Evolutionary conservation across 2,888 invertebrate species (phyloP), one percentile per base, ranked within the genome.

Genomic region (Sisyra nigra): DNA sequence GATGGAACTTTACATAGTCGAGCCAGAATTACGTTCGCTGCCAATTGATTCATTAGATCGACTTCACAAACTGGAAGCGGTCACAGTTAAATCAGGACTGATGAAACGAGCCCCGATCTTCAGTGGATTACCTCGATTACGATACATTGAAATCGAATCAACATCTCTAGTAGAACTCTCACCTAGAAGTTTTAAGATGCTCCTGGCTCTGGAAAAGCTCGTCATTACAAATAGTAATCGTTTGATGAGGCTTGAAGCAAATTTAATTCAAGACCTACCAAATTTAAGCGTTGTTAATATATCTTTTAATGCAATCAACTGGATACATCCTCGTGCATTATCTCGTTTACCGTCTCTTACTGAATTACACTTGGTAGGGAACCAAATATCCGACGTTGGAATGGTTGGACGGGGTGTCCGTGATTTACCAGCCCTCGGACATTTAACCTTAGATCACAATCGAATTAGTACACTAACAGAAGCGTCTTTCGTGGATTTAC

Each of bases 1-100:
- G 29, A 74, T 87, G 50, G 89, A 89, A 64, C 70, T 89, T 44
- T 89, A 80, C 54, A 71, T 89, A 24, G 88, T 88, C 2, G 89
- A 89, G 61, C 83, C 85, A 11, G 80, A 82, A 49, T 59, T 89
- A 40, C 72, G 82, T 47, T 84, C 76, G 51, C 66, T 88, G 40
- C 87, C 88, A 0, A 70, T 78, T 2, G 87, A 87, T 58, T 82
- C 84, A 51, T 62, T 89, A 38, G 71, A 75, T 48, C 78, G 79
- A 53, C 64, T 87, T 52, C 73, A 75, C 51, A 76, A 78, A 49
- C 66, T 88, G 42, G 81, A 88, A 67, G 89, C 89, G 2, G 71
- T 88, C 34, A 88, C 89, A 1, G 70, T 89, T 51, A 82, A 86
- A 59, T 80, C 82, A 7, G 77, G 80, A 46, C 71, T 74, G 48